A percentile compares a stretch with the other conserved stretches of the same genome.
Conservation (phyloP, 2,888 invertebrate species). For the Apoda limacodes region DNA sequence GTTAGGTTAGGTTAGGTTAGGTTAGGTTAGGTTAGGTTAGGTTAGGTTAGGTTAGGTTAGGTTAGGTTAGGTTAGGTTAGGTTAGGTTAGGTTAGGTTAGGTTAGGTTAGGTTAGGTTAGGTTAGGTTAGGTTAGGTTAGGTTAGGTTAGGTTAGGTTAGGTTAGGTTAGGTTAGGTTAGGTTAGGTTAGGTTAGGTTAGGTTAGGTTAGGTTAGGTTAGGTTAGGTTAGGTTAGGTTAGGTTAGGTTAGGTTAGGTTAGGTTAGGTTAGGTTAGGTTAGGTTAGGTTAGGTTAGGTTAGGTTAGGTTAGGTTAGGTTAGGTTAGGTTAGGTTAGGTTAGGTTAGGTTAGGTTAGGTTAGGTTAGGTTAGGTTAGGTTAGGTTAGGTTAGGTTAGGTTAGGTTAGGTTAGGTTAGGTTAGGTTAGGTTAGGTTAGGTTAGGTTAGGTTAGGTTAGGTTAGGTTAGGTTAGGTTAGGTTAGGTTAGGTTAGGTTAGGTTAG, state of each 20-base stretch:
- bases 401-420: constrained; percentile 6
- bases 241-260: no score
- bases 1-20: constrained; percentile 6
- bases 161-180: constrained; percentile 10
- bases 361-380: constrained; percentile 17
- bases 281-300: constrained; percentile 10
- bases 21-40: constrained; percentile 10
- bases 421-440: no score
- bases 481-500: no score
- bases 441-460: no score
- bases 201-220: constrained; percentile 15
- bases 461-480: no score
- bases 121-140: constrained; percentile 9
- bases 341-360: constrained; percentile 13
- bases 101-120: constrained; percentile 14
- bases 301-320: constrained; percentile 1
- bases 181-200: constrained; percentile 6
- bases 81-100: constrained; percentile 11
- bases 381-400: constrained; percentile 11
- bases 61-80: constrained; percentile 11
- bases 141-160: constrained; percentile 11
- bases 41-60: no score
- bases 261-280: constrained; percentile 7
- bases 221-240: constrained; percentile 10
- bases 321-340: constrained; percentile 8